Conservation (phyloP, 2,113 vertebrate genomes). For the Ageneiosus marmoratus region DNA sequence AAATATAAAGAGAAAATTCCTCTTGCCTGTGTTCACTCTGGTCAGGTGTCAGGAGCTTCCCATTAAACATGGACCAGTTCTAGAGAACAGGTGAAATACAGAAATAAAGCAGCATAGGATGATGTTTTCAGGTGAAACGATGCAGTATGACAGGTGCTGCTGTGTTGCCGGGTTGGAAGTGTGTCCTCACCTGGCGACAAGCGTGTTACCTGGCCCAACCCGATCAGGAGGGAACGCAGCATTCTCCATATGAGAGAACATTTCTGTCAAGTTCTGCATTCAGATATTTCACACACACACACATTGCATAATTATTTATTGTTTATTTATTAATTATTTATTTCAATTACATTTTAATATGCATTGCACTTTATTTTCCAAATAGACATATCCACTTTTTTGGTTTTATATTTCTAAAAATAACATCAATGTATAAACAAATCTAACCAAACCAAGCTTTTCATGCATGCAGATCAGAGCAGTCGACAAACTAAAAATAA, state of each 20-base stretch:
- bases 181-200: slow-evolving; percentile 53
- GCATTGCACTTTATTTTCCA: neutral
- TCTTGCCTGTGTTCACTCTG: neutral
- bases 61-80: neutral
- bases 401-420: neutral
- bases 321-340: neutral
- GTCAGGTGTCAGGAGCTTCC: neutral
- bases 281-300: slow-evolving; percentile 19
- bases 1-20: neutral
- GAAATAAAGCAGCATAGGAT: neutral
- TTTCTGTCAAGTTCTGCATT: slow-evolving; percentile 10
- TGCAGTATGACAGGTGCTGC: neutral
- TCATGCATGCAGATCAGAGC: neutral
- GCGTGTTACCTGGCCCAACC: slow-evolving; percentile 51
- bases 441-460: neutral
- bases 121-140: neutral
- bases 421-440: neutral
- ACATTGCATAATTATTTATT: neutral
- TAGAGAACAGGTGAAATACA: neutral
- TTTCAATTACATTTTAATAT: neutral
- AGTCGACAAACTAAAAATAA: no score
- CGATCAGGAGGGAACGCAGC: slow-evolving; percentile 39
- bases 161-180: neutral
- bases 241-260: slow-evolving; percentile 25
- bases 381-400: neutral